Base-by-base conservation (phyloP, 2,797 vertebrate species). In the Eupleurogrammus muticus region DNA sequence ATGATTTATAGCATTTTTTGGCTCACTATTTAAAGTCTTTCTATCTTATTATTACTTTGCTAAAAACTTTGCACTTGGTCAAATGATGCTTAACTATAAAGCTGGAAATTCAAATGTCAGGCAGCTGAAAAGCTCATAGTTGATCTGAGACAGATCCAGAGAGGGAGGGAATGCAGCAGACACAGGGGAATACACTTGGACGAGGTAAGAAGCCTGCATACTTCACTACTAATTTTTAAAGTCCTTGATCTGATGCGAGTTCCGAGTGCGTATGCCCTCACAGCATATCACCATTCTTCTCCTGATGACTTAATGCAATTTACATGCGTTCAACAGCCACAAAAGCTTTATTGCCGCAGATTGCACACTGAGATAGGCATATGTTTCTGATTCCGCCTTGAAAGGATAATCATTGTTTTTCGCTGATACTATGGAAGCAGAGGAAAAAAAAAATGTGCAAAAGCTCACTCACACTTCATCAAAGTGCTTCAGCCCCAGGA, bases 361-460 rank as follows among this genome's bases (percentile, higher is more conserved):
- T 84, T 82, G 77, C 87, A 81, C 71, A 81, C 82, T 74, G 81
- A 76, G 87, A 90, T 89, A 80, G 84, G 82, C 90, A 92, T 84
- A 46, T 92, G 91, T 86, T 93, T 89, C 84, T 90, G 81, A 91
- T 92, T 91, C 61, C 20, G 81, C 79, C 66, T 61, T 53, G 60
- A 79, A 86, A 84, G 77, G 75, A 85, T 88, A 89, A 90, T 89
- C 89, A 79, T 85, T 89, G 87, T 90, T 91, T 90, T 89, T 82
- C 82, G 75, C 78, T 76, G 82, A 90, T 86, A 84, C 85, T 84
- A 87, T 87, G 82, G 87, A 85, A 87, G 85, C 80, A 75, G 83
- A 84, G 75, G 35, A 36, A 36, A 52, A 46, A 52, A 46, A 83
- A 83, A 88, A 88, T 72, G 78, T 87, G 76, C 79, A 80, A 87